Percentiles rank a stretch among this genome's conserved stretches.
phyloP scores from a whole-genome alignment of 2,113 vertebrate species.

The Grantiella picta region DNA sequence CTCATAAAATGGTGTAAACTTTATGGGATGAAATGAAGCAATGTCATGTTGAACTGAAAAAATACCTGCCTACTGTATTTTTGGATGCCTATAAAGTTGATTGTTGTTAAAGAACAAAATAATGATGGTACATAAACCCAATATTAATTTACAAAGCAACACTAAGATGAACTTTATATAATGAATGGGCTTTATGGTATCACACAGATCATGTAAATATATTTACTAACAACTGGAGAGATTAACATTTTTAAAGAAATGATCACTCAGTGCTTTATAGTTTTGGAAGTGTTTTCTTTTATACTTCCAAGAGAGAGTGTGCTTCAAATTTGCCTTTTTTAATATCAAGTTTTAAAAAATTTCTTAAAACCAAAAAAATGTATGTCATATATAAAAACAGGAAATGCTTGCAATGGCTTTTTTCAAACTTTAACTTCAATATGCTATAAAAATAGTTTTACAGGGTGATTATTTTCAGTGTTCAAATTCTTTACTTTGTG shows the following conservation, averaged over 20 bases:
- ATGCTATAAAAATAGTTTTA: background rate
- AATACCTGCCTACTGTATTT: background rate
- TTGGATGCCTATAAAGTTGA: background rate
- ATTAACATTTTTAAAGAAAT: background rate
- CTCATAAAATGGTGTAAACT: background rate
- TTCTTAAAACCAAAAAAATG: background rate
- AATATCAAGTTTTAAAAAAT: background rate
- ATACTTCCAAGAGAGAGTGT: background rate
- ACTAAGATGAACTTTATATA: background rate
- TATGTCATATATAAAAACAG: background rate
- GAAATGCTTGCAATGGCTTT: background rate
- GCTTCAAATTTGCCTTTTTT: background rate
- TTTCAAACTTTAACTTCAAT: background rate
- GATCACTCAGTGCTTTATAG: background rate
- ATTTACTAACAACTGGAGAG: background rate
- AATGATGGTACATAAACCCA: background rate
- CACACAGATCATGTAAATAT: background rate
- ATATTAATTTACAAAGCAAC: background rate
- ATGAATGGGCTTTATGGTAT: background rate
- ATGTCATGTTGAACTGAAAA: background rate
- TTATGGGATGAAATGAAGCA: background rate
- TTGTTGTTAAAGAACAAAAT: background rate
- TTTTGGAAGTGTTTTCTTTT: background rate
- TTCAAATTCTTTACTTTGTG: background rate
- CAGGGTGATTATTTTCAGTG: background rate